Evolutionary conservation across 2,888 invertebrate species (phyloP), one percentile per base, ranked within the genome.

Genomic region (Cerastis rubricosa): DNA sequence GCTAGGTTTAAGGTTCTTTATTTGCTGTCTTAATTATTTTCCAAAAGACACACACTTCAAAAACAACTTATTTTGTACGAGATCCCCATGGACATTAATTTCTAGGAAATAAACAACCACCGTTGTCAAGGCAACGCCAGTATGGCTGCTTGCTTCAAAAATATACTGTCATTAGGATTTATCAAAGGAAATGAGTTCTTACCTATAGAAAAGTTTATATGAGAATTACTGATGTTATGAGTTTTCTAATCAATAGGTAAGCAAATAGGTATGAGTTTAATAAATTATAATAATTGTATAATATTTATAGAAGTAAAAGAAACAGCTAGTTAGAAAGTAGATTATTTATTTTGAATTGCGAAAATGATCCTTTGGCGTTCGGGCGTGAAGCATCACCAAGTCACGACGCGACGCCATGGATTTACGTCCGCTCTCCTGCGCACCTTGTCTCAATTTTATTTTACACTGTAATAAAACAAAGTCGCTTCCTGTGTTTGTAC

Each of bases 51-150:
- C 54, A 49, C 47, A 74, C 17, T 17, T 49, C 7, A 35, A 47
- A 40, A 65, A 61, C 6, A 14, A 22, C 22, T 43, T 14, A 7
- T 1, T 35, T 25, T 25, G 5, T 45, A 29, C 22, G 6, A 61
- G 19, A 49, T 8, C 19, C 51, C 25, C 61, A 11, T 19, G 19
- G 25, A 65, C 43, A 40, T 22, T 66, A 54, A 61, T 64, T 65
- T 57, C 22, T 14, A 54, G 43, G 25, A 77, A 74, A 74, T 79
- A 84, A 86, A 84, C 76, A 84, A 72, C 64, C n/a, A 17, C 45
- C 29, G 80, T 86, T 72, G 75, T 63, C 51, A 76, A 76, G 59
- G 54, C 59, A 80, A 84, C 84, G 54, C n/a, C 47, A 83, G 49
- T 25, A 85, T 78, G 74, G 74, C 78, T 51, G 49, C 51, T 35